These are phyloP conservation scores for Ostrea denselamellosa DNA, from an alignment of 1,140 invertebrate genomes.

Conservation along the genomic window DNA sequence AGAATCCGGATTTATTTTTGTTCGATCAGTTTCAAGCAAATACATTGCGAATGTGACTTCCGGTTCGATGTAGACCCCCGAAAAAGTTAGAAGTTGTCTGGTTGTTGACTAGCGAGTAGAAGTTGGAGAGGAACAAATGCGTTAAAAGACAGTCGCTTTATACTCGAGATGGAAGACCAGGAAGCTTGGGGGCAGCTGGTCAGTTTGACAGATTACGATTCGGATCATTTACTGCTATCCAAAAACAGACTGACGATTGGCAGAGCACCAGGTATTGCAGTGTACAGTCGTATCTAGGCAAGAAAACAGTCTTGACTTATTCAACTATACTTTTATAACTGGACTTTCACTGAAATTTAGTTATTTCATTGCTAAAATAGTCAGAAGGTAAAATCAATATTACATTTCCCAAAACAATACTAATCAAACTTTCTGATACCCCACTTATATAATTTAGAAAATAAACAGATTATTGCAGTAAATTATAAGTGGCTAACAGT, in stretches of 20 bases:
- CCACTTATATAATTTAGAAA: too few species aligned
- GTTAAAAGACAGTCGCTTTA: neutral
- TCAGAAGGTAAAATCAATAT: too few species aligned
- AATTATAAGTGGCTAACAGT: too few species aligned
- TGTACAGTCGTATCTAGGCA: too few species aligned
- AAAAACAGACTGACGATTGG: conserved; percentile 69
- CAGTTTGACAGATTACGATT: conserved; percentile 68
- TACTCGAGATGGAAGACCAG: conserved; percentile 8
- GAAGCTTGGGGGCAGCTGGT: conserved; percentile 71
- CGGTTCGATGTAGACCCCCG: neutral
- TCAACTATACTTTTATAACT: too few species aligned
- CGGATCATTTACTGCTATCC: conserved; percentile 59
- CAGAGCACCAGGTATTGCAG: conserved; percentile 61
- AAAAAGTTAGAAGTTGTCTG: neutral
- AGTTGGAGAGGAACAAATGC: neutral
- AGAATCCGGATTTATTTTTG: neutral
- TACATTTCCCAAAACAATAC: too few species aligned
- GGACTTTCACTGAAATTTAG: too few species aligned
- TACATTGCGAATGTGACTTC: neutral
- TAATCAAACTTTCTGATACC: too few species aligned
- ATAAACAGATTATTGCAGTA: too few species aligned
- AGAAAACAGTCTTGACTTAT: too few species aligned
- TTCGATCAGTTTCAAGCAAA: neutral
- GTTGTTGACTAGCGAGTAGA: neutral
- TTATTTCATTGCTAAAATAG: too few species aligned